A percentile compares a stretch with the other conserved stretches of the same genome.
Evolutionary conservation across 2,113 vertebrate genomes (phyloP).

Genomic region (Pelvicachromis taeniatus): DNA sequence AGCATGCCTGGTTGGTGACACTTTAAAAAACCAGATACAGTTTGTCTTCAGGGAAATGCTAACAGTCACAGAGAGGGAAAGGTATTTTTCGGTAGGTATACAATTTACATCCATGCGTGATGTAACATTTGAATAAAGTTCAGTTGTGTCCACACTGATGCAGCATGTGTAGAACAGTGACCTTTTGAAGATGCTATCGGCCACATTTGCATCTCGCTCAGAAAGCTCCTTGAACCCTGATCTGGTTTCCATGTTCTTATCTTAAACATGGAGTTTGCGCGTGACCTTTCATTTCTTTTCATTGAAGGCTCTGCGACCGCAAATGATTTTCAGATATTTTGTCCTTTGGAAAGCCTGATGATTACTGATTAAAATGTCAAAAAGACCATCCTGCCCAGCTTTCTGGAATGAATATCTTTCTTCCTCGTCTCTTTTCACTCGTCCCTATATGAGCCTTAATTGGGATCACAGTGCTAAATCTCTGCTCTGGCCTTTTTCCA

Average conservation of each 20-base stretch:
- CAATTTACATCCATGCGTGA: background rate
- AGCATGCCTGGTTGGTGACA: accelerated
- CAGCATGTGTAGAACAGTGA: background rate
- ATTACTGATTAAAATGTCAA: background rate
- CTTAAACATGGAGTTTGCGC: background rate
- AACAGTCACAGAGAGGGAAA: background rate
- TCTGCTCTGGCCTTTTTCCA: background rate
- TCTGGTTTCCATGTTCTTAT: background rate
- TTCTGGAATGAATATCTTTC: background rate
- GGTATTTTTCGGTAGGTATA: background rate
- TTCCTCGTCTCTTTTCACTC: background rate
- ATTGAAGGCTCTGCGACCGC: background rate
- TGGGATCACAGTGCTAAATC: background rate
- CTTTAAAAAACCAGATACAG: background rate
- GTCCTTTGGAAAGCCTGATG: background rate
- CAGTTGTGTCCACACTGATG: background rate
- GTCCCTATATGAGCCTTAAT: background rate
- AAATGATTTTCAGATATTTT: background rate
- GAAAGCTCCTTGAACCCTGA: background rate
- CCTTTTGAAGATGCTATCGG: background rate
- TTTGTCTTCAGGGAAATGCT: background rate
- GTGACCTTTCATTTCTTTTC: background rate
- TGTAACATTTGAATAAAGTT: background rate
- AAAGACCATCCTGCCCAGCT: background rate
- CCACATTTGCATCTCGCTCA: background rate